Conservation (phyloP, 2,113 vertebrate genomes). For the Rissa tridactyla region DNA sequence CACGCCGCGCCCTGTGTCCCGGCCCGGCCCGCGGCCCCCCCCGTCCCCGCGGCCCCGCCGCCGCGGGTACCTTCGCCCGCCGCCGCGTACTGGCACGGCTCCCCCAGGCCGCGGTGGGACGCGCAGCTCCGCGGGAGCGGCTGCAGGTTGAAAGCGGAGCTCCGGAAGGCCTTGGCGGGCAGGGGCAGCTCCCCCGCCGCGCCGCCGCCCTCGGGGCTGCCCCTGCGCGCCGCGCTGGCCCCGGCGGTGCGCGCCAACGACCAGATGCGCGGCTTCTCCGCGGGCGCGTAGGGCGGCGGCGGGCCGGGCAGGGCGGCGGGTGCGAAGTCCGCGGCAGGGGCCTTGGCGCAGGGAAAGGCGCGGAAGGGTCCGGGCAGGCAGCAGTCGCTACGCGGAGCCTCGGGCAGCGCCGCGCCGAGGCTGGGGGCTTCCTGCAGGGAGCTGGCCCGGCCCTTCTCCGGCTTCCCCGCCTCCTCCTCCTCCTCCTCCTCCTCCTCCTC, state of each 20-base stretch:
- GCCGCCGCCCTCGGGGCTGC: slow-evolving; percentile 17
- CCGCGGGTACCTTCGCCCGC: slow-evolving; percentile 84
- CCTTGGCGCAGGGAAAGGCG: slow-evolving; percentile 76
- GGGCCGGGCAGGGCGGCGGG: background rate
- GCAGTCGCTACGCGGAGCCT: slow-evolving; percentile 76
- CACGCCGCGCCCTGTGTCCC: background rate
- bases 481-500: slow-evolving; percentile 87
- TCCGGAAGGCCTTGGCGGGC: slow-evolving; percentile 78
- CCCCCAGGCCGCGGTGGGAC: slow-evolving; percentile 76
- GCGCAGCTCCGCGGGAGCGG: slow-evolving; percentile 82
- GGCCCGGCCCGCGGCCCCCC: background rate
- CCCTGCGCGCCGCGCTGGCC: slow-evolving; percentile 57
- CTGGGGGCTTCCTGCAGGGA: slow-evolving; percentile 56
- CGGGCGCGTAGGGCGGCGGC: slow-evolving; percentile 71
- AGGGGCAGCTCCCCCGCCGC: slow-evolving; percentile 69
- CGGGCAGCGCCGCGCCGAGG: slow-evolving; percentile 48
- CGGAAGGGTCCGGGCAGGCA: slow-evolving; percentile 73
- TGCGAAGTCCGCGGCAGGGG: background rate
- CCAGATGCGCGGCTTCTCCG: slow-evolving; percentile 91
- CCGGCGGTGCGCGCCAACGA: slow-evolving; percentile 89
- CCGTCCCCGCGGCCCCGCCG: slow-evolving; percentile 8
- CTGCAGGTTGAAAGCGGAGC: slow-evolving; percentile 77
- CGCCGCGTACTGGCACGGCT: slow-evolving; percentile 82
- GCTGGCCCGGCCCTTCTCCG: slow-evolving; percentile 81
- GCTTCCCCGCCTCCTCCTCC: slow-evolving; percentile 84